A percentile compares a stretch with the other conserved stretches of the same genome.
These are phyloP conservation scores for Timema cristinae DNA, from an alignment of 2,888 invertebrate genomes.

Conservation along the genomic window DNA sequence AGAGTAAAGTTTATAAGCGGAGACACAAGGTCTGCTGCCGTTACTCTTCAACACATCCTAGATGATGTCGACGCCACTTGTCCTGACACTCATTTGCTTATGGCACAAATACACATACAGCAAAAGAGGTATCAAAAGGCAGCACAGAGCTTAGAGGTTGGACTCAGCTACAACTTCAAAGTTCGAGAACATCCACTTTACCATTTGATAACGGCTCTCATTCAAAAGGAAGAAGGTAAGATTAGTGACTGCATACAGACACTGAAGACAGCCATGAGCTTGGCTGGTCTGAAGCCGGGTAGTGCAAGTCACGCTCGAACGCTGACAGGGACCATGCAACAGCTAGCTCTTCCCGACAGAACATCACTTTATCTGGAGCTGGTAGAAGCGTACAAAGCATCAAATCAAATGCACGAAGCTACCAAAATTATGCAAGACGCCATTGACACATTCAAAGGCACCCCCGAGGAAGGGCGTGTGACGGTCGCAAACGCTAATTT, in stretches of 20 bases:
- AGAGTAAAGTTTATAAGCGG: constrained; percentile 78
- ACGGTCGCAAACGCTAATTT: constrained; percentile 83
- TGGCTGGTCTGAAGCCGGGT: constrained; percentile 53
- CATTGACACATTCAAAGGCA: constrained; percentile 56
- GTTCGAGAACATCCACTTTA: constrained; percentile 88
- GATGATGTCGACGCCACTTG: constrained; percentile 72
- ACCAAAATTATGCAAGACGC: constrained; percentile 72
- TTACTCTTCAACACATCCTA: constrained; percentile 66
- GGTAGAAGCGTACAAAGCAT: constrained; percentile 65
- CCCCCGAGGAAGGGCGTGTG: constrained; percentile 80
- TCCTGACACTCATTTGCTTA: constrained; percentile 77
- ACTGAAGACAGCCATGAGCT: constrained; percentile 67
- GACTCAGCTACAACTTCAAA: constrained; percentile 88
- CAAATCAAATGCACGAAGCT: constrained; percentile 74
- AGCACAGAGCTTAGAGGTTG: constrained; percentile 77
- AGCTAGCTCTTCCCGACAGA: constrained; percentile 65
- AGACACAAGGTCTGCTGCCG: constrained; percentile 66
- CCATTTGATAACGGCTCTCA: constrained; percentile 78
- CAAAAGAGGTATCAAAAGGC: constrained; percentile 68
- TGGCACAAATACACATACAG: constrained; percentile 79
- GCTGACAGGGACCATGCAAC: constrained; percentile 13
- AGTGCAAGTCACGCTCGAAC: constrained; percentile 25
- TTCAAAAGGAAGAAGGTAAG: constrained; percentile 71
- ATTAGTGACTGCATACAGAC: constrained; percentile 68
- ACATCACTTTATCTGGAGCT: constrained; percentile 85